These are phyloP conservation scores for Clistopyga incitator DNA, from an alignment of 2,888 invertebrate genomes.

Conservation along the genomic window DNA sequence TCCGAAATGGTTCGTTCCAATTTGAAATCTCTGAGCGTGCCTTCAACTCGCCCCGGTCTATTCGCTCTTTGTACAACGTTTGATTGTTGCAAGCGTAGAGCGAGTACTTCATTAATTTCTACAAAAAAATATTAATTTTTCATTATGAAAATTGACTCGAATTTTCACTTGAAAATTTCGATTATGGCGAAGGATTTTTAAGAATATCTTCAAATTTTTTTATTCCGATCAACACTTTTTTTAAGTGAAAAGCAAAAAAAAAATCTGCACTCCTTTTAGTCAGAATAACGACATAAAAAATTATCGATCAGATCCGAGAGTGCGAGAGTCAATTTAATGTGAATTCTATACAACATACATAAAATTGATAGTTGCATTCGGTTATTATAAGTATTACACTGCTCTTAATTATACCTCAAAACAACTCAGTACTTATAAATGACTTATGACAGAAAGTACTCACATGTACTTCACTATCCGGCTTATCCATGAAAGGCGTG, in stretches of 20 bases:
- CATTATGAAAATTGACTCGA: background rate
- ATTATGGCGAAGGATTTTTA: too few relatives aligned
- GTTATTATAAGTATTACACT: too few relatives aligned
- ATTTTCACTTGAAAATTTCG: too few relatives aligned
- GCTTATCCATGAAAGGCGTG: conserved; percentile 59
- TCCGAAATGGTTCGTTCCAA: conserved; percentile 68
- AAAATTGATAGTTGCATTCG: too few relatives aligned
- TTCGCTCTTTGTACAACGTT: conserved; percentile 63
- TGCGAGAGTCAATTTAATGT: too few relatives aligned
- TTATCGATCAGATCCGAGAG: too few relatives aligned
- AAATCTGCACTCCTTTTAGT: too few relatives aligned
- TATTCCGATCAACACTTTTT: too few relatives aligned
- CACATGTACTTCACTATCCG: conserved; percentile 53
- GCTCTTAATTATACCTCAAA: too few relatives aligned
- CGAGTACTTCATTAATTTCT: conserved; percentile 64
- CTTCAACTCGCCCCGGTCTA: conserved; percentile 65
- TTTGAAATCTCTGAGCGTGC: conserved; percentile 62
- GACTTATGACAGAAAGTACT: conserved; percentile 17
- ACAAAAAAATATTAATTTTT: conserved; percentile 11
- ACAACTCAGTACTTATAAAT: background rate
- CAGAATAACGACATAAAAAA: too few relatives aligned
- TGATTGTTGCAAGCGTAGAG: conserved; percentile 62
- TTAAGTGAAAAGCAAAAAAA: too few relatives aligned
- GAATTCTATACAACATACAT: too few relatives aligned
- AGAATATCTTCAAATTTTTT: background rate